Conservation (phyloP, 2,113 vertebrate species). For the Anoplopoma fimbria region DNA sequence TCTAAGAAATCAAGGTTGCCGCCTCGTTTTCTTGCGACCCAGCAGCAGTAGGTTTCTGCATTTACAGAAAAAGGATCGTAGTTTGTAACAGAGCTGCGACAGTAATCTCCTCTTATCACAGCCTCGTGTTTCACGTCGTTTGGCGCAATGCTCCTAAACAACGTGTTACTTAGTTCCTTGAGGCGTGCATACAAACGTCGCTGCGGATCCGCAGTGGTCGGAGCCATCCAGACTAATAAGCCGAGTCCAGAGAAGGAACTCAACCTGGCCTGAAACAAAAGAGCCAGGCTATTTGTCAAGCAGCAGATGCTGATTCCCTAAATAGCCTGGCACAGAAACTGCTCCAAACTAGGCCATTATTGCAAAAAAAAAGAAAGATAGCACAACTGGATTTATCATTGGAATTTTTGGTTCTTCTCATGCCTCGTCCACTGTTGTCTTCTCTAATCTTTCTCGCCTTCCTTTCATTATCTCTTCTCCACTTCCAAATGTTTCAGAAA, state of each 20-base stretch:
- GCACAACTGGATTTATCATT: slow-evolving; percentile 72
- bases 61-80: too few relatives aligned
- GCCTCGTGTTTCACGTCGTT: slow-evolving; percentile 1
- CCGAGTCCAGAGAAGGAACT: slow-evolving; percentile 75
- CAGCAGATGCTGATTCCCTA: slow-evolving; percentile 84
- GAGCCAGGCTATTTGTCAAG: slow-evolving; percentile 84
- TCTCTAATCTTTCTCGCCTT: slow-evolving; percentile 29
- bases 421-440: slow-evolving; percentile 29
- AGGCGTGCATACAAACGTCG: slow-evolving; percentile 15
- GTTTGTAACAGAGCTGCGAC: too few relatives aligned
- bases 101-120: not conserved
- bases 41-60: slow-evolving; percentile 13
- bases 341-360: slow-evolving; percentile 85
- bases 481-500: slow-evolving; percentile 24
- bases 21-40: slow-evolving; percentile 37
- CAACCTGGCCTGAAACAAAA: slow-evolving; percentile 84
- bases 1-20: slow-evolving; percentile 54
- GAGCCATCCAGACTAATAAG: slow-evolving; percentile 64
- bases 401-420: slow-evolving; percentile 58
- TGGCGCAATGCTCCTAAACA: not conserved
- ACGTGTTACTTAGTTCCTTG: slow-evolving; percentile 3
- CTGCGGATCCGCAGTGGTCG: slow-evolving; percentile 49
- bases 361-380: slow-evolving; percentile 66
- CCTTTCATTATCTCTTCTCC: slow-evolving; percentile 1
- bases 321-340: slow-evolving; percentile 86